A percentile compares a stretch with the other conserved stretches of the same genome.
Conservation (phyloP, 2,888 invertebrate species). For the Escarpia spicata region DNA sequence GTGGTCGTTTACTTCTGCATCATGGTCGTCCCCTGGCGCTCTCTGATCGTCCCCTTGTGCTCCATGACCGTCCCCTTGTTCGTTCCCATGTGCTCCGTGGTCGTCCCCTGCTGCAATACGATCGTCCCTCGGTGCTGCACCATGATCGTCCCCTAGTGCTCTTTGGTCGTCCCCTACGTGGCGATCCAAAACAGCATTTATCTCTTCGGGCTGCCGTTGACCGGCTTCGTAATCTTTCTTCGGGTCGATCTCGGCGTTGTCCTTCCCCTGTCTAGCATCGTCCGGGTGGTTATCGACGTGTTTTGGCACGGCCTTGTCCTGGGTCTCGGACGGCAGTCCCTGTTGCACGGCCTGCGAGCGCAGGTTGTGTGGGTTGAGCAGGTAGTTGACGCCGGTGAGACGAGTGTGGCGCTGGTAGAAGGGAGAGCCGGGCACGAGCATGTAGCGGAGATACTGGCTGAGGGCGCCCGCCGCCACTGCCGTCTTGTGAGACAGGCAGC, state of each 20-base stretch:
- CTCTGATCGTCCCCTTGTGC: background rate
- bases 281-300: background rate
- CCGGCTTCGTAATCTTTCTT: background rate
- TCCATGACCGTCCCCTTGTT: background rate
- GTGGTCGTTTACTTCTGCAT: too few species aligned
- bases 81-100: background rate
- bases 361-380: constrained; percentile 30
- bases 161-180: background rate
- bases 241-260: background rate
- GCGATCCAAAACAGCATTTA: background rate
- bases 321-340: background rate
- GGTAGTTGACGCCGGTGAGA: constrained; percentile 31
- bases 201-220: background rate
- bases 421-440: constrained; percentile 49
- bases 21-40: too few species aligned
- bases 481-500: constrained; percentile 61
- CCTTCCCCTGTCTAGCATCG: background rate
- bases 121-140: too few species aligned
- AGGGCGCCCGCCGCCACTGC: constrained; percentile 62
- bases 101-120: too few species aligned
- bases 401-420: constrained; percentile 19
- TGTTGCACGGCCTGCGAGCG: background rate
- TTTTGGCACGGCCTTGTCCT: background rate
- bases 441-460: constrained; percentile 55
- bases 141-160: too few species aligned